These are phyloP conservation scores for Macrochelys suwanniensis DNA, from an alignment of 2,797 vertebrate species.

Conservation along the genomic window DNA sequence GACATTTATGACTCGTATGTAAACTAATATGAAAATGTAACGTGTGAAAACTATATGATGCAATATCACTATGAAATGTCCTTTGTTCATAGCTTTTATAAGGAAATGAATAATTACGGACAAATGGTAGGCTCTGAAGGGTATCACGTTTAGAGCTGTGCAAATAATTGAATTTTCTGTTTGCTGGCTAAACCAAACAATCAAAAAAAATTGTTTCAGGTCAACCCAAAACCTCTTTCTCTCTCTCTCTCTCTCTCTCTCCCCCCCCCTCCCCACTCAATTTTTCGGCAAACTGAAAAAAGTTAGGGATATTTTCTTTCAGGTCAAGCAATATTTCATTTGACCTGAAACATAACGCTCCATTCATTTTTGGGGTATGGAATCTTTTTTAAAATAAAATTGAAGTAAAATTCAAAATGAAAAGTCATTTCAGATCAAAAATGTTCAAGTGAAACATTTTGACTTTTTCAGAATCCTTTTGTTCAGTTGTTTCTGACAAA, in stretches of 20 bases:
- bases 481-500: not conserved
- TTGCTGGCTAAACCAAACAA: not conserved
- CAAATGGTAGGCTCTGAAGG: not conserved
- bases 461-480: not conserved
- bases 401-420: not conserved
- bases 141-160: not conserved
- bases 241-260: too few species aligned
- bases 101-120: not conserved
- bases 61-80: too few species aligned
- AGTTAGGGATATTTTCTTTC: not conserved
- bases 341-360: not conserved
- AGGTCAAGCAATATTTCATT: not conserved
- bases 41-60: too few species aligned
- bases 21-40: too few species aligned
- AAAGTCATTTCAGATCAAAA: not conserved
- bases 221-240: not conserved
- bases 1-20: too few species aligned
- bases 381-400: not conserved
- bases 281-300: not conserved
- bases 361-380: not conserved
- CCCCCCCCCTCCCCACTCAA: not conserved
- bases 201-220: not conserved
- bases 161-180: not conserved
- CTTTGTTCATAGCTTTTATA: too few species aligned
- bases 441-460: not conserved